Evolutionary conservation across 2,797 vertebrate genomes (phyloP), one percentile per base, ranked within the genome.

Genomic region (Distichodus sexfasciatus): DNA sequence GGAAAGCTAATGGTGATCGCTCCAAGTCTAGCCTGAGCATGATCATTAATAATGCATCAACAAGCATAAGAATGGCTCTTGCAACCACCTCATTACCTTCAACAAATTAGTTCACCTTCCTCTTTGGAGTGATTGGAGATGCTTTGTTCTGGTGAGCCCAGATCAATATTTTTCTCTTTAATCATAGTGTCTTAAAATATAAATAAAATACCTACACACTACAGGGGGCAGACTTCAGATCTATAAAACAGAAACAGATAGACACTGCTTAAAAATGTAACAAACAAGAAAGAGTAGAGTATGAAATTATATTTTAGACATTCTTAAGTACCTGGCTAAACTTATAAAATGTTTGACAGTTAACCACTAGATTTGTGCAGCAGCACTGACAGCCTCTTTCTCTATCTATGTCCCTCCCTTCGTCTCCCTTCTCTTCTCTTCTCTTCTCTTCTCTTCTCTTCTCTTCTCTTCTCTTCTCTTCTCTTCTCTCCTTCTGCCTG

Each of bases 381-480:
- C 26, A 31, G 23, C 19, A 31, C 41, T 62, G 63, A 62, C 48
- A 57, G 38, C 66, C 62, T 46, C 57, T 29, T 40, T 41, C 29
- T 48, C 29, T 21, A n/a, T 17, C 19, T 24, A n/a, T 54, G 15
- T 48, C 41, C 5, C 46, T 61, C 11, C 47, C 35, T 61, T 24
- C 61, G 12, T 46, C 28, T 43, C 47, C 43, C 36, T 47, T 59
- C 65, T 38, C 31, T 35, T 74, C 53, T 58, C 17, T 57, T 23
- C 21, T 17, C 17, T 21, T 31, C 26, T 54, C 29, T 55, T 41
- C 7, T 44, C 50, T 2, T 47, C 28, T 63, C 35, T 66, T 12
- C 38, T 26, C 41, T 46, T 51, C 36, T 50, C 64, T 67, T 40
- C 33, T 31, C 66, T 51, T 61, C 15, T 46, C 43, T 59, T n/a